A percentile compares a stretch with the other conserved stretches of the same genome.
Conservation (phyloP, 2,888 invertebrate genomes). For the Cheilosia grossa region DNA sequence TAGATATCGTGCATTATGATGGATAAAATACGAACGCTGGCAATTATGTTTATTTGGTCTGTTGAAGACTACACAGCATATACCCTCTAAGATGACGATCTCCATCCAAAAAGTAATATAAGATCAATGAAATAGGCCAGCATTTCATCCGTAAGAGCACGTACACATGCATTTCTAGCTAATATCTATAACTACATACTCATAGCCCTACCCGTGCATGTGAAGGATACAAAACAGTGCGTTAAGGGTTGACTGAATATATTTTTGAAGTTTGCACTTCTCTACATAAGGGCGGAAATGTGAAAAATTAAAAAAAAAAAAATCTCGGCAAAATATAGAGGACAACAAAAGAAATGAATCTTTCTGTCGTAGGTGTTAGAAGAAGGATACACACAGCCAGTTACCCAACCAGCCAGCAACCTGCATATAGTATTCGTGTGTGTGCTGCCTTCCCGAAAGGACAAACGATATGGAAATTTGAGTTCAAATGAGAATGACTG, state of each 20-base stretch:
- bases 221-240: constrained; percentile 11
- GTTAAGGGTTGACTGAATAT: constrained; percentile 65
- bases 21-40: no score
- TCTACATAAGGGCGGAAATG: constrained; percentile 25
- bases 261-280: constrained; percentile 55
- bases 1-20: no score
- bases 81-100: no score
- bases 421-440: constrained; percentile 18
- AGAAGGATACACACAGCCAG: constrained; percentile 51
- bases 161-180: not conserved
- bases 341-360: constrained; percentile 68
- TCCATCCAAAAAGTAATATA: constrained; percentile 15
- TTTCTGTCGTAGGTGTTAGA: constrained; percentile 64
- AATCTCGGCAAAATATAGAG: constrained; percentile 43
- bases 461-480: constrained; percentile 72
- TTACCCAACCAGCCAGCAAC: constrained; percentile 16
- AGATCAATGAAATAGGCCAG: constrained; percentile 25
- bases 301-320: constrained; percentile 49
- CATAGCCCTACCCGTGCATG: constrained; percentile 22
- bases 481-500: constrained; percentile 69
- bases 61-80: no score
- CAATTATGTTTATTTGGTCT: no score
- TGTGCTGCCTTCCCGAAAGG: constrained; percentile 38
- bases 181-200: not conserved
- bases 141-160: not conserved